A percentile compares a stretch with the other conserved stretches of the same genome.
Conservation (phyloP, 2,797 vertebrate genomes). For the Alca torda region DNA sequence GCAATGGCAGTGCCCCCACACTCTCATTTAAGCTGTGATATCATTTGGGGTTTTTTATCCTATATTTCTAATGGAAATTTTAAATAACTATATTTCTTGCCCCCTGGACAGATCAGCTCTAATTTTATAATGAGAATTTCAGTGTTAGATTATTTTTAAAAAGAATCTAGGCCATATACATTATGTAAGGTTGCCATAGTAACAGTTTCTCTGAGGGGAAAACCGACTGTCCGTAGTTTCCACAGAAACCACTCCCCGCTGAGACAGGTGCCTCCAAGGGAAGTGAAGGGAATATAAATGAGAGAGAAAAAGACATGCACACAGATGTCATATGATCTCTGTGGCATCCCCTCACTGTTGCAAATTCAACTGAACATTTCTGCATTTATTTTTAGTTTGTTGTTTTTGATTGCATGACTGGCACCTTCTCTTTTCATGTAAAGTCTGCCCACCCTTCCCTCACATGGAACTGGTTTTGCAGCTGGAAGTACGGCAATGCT, state of each 20-base stretch:
- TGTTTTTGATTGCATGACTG: background rate
- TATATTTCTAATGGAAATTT: background rate
- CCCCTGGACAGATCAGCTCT: background rate
- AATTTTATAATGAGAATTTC: constrained; percentile 25
- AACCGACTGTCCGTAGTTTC: constrained; percentile 60
- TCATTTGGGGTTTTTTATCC: background rate
- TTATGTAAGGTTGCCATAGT: constrained; percentile 69
- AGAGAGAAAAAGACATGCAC: background rate
- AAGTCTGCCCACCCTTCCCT: background rate
- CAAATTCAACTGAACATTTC: background rate
- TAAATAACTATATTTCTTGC: background rate
- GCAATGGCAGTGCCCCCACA: background rate
- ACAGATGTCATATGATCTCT: constrained; percentile 42
- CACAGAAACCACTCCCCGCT: constrained; percentile 74
- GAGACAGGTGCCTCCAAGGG: constrained; percentile 73
- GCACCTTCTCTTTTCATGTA: background rate
- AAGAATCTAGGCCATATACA: constrained; percentile 60
- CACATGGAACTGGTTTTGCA: constrained; percentile 13
- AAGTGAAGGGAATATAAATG: constrained; percentile 54
- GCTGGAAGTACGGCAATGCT: constrained; percentile 54
- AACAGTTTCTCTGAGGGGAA: constrained; percentile 62
- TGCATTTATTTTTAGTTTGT: background rate
- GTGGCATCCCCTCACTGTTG: background rate
- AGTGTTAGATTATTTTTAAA: constrained; percentile 13
- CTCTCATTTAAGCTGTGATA: background rate